phyloP scores from a whole-genome alignment of 2,797 vertebrate species.

The Diplodus puntazzo region DNA sequence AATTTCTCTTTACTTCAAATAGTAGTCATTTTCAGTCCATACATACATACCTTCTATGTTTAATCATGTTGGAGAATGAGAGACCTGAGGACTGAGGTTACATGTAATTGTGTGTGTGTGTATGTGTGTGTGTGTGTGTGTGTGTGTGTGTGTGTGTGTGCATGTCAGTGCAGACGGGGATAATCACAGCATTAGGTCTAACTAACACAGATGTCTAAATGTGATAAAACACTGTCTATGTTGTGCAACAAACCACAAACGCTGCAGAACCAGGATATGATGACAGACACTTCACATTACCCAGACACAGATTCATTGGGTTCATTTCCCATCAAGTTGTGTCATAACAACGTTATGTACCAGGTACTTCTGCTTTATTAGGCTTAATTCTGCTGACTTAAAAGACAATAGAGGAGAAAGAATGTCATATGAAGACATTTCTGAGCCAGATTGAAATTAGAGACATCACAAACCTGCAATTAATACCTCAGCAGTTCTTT shows the following conservation, averaged over 20 bases:
- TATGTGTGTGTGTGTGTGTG: not conserved
- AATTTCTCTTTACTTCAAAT: not conserved
- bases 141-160: constrained; percentile 11
- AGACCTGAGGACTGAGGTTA: not conserved
- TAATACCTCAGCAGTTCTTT: constrained; percentile 9
- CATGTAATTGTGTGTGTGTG: not conserved
- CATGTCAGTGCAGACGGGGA: not conserved
- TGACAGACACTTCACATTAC: constrained; percentile 12
- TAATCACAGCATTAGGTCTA: constrained; percentile 28
- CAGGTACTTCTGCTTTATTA: constrained; percentile 25
- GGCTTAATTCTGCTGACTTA: constrained; percentile 18
- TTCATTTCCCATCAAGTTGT: constrained; percentile 14
- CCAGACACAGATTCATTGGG: constrained; percentile 12
- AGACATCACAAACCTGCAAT: constrained; percentile 22
- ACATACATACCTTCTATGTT: not conserved
- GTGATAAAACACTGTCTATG: constrained; percentile 17
- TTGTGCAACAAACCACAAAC: constrained; percentile 44
- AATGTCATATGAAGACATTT: constrained; percentile 16
- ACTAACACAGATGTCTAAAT: constrained; percentile 39
- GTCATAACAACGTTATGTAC: constrained; percentile 38
- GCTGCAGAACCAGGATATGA: constrained; percentile 29
- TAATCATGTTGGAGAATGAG: not conserved
- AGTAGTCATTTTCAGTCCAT: not conserved
- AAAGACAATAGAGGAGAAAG: not conserved
- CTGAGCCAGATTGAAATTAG: constrained; percentile 22